Percentiles rank a stretch among this genome's conserved stretches.
Evolutionary conservation across 2,113 vertebrate species (phyloP).

Genomic region (Nesoenas mayeri): DNA sequence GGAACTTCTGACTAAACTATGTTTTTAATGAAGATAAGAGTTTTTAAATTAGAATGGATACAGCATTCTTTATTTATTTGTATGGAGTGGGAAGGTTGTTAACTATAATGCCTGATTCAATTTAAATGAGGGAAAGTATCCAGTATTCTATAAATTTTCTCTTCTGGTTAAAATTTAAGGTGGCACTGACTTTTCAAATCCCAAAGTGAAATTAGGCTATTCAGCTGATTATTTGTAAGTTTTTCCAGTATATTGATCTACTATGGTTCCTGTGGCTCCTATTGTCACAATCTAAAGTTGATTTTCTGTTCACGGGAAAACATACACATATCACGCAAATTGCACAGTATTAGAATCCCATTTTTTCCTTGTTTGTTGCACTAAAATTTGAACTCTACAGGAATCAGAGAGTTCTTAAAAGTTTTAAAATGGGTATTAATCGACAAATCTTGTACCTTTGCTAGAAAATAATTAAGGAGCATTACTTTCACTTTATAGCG

Average conservation of each 20-base stretch:
- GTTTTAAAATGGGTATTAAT: not conserved
- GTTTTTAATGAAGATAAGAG: conserved; percentile 60
- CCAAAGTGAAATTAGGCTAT: not conserved
- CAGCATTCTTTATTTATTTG: conserved; percentile 41
- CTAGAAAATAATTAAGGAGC: not conserved
- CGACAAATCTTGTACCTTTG: not conserved
- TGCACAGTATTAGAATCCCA: not conserved
- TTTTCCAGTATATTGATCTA: not conserved
- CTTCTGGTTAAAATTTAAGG: conserved; percentile 31
- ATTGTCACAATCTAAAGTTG: not conserved
- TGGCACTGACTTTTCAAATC: conserved; percentile 7
- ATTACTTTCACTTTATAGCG: not conserved
- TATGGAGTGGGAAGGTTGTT: conserved; percentile 21
- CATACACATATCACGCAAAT: not conserved
- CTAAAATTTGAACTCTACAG: not conserved
- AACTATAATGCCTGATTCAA: conserved; percentile 11
- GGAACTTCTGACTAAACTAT: conserved; percentile 56
- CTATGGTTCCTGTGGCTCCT: not conserved
- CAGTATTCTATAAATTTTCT: not conserved
- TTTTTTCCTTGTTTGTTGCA: not conserved
- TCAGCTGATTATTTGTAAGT: not conserved
- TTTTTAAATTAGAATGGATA: conserved; percentile 58
- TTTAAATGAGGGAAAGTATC: conserved; percentile 12
- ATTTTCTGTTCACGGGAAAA: not conserved
- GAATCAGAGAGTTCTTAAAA: not conserved